Evolutionary conservation across 2,888 invertebrate genomes (phyloP).

Genomic region (Melinopterus prodromus): DNA sequence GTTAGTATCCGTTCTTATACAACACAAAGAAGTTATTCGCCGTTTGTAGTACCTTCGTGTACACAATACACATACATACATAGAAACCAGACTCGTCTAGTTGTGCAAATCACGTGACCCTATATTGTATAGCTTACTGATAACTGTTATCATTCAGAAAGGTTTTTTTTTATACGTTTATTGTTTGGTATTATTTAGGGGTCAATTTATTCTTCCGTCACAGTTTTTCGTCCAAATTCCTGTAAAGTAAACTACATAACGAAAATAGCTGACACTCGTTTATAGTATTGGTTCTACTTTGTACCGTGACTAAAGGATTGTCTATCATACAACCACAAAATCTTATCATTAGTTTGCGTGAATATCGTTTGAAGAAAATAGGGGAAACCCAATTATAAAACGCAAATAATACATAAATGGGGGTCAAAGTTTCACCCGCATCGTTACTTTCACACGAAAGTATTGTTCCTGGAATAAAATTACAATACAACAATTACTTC

Average conservation of each 20-base stretch:
- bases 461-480: neutral
- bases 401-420: neutral
- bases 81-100: slow-evolving; percentile 4
- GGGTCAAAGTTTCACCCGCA: neutral
- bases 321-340: neutral
- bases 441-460: neutral
- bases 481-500: neutral
- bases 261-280: neutral
- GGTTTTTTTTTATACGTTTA: neutral
- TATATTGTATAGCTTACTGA: neutral
- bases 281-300: neutral
- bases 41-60: neutral
- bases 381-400: neutral
- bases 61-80: neutral
- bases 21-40: slow-evolving; percentile 4
- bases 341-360: neutral
- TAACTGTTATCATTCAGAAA: neutral
- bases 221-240: neutral
- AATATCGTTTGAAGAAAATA: neutral
- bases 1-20: neutral
- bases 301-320: neutral
- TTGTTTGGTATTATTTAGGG: neutral
- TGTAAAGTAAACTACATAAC: neutral
- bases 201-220: neutral
- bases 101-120: neutral